A percentile compares a stretch with the other conserved stretches of the same genome.
These are phyloP conservation scores for Cremastinae sp. DNA, from an alignment of 2,888 invertebrate genomes.

Conservation along the genomic window DNA sequence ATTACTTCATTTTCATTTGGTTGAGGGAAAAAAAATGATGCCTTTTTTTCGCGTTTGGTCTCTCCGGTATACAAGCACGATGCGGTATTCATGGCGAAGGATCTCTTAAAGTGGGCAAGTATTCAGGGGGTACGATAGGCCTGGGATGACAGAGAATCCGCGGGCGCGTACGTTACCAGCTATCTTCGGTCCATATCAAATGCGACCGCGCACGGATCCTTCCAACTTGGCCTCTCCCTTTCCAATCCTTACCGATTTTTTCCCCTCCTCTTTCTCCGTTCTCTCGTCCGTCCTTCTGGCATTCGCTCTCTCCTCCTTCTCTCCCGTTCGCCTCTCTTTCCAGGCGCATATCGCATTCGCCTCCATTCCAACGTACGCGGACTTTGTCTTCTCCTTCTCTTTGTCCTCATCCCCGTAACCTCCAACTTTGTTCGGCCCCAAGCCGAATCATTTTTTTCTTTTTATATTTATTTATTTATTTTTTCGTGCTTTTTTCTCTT, in stretches of 20 bases:
- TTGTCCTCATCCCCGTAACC: slow-evolving; percentile 33
- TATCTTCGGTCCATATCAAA: slow-evolving; percentile 80
- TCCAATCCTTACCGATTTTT: slow-evolving; percentile 56
- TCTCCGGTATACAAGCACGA: slow-evolving; percentile 24
- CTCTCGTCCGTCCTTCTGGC: slow-evolving; percentile 22
- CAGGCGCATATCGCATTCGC: slow-evolving; percentile 30
- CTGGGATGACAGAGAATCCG: slow-evolving; percentile 73
- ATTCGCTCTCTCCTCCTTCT: slow-evolving; percentile 27
- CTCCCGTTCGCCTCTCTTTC: slow-evolving; percentile 32
- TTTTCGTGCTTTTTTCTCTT: slow-evolving; percentile 6
- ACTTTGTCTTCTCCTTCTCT: slow-evolving; percentile 28
- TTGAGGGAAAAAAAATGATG: no score
- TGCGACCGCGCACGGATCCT: slow-evolving; percentile 75
- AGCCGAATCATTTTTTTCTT: slow-evolving; percentile 42
- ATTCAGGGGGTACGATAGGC: slow-evolving; percentile 65
- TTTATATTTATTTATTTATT: slow-evolving; percentile 13
- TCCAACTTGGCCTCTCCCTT: slow-evolving; percentile 59
- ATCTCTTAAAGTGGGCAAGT: slow-evolving; percentile 53
- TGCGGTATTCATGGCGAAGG: slow-evolving; percentile 53
- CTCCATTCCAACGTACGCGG: slow-evolving; percentile 28
- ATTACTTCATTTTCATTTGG: no score
- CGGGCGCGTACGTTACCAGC: slow-evolving; percentile 77
- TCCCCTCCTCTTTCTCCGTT: slow-evolving; percentile 39
- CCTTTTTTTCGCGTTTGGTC: slow-evolving; percentile 28
- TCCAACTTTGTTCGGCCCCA: slow-evolving; percentile 49